Base-by-base conservation (phyloP, 2,797 vertebrate genomes). In the Microcaecilia unicolor region DNA sequence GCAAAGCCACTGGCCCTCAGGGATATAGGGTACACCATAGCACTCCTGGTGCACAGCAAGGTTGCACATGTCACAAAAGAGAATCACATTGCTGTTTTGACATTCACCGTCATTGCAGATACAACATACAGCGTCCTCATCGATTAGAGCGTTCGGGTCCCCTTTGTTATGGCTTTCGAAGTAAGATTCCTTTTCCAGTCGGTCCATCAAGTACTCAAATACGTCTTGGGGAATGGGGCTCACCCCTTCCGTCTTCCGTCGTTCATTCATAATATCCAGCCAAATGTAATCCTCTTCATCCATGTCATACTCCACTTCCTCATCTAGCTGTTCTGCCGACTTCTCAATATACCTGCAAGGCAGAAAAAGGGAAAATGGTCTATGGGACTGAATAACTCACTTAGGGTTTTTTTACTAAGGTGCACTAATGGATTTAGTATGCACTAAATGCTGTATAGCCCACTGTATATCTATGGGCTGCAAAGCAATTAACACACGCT, bases 11-110 rank as follows among this genome's bases (percentile, higher is more conserved):
- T 99, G 96, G 51, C 96, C 96, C 71, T 98, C 96, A 0, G 95
- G 95, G 72, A 99, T 99, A 52, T 99, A 99, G 39, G 96, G 96
- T 25, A 99, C 96, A 4, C 96, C 95, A 0, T 99, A 99, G 73
- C 96, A 99, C 78, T 99, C 96, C 64, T 99, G 96, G 61, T 99
- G 96, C 13, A 98, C 95, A 0, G 96, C 95, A 70, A 99, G 71
- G 83, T 99, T 99, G 66, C 96, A 99, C 96, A 99, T 99, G 74
- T 99, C 96, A 5, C 96, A 99, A 74, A 99, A 99, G 34, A 99
- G 85, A 76, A 99, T 99, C 39, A 99, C 96, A 0, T 99, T 99
- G 79, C 95, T 99, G 74, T 94, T 99, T 84, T 99, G 95, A 63
- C 96, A 99, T 65, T 98, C 94, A 8, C 96, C 96, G 0, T 98